phyloP scores from a whole-genome alignment of 2,113 vertebrate genomes.

The Trinectes maculatus region DNA sequence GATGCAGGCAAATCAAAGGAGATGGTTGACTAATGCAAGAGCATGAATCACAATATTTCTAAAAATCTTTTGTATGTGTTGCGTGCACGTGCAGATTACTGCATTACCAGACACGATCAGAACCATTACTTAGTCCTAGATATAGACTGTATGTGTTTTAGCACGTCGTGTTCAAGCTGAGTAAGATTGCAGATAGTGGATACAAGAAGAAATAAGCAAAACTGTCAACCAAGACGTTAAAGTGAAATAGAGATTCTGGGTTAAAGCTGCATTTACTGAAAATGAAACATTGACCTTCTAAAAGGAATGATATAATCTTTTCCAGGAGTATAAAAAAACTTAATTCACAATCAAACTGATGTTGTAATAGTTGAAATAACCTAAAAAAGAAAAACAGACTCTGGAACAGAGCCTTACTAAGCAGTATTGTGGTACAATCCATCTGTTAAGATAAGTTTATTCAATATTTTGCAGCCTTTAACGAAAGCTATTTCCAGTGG shows the following conservation, averaged over 20 bases:
- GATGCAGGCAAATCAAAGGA: conserved; percentile 72
- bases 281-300: not conserved
- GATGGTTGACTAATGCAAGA: conserved; percentile 65
- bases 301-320: not conserved
- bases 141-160: not conserved
- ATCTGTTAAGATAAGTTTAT: not conserved
- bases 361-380: not conserved
- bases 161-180: not conserved
- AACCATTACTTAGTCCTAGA: not conserved
- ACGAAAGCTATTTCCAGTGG: not conserved
- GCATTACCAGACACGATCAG: not conserved
- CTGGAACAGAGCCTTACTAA: not conserved
- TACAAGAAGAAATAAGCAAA: not conserved
- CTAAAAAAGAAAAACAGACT: not conserved
- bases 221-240: not conserved
- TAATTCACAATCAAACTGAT: not conserved
- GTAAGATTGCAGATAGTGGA: not conserved
- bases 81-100: conserved; percentile 13
- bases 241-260: not conserved
- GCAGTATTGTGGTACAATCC: not conserved
- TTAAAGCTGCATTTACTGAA: not conserved
- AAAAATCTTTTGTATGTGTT: conserved; percentile 19
- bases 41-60: conserved; percentile 68
- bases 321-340: not conserved
- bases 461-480: not conserved